Conservation (phyloP, 2,113 vertebrate species). For the Centropus bengalensis region DNA sequence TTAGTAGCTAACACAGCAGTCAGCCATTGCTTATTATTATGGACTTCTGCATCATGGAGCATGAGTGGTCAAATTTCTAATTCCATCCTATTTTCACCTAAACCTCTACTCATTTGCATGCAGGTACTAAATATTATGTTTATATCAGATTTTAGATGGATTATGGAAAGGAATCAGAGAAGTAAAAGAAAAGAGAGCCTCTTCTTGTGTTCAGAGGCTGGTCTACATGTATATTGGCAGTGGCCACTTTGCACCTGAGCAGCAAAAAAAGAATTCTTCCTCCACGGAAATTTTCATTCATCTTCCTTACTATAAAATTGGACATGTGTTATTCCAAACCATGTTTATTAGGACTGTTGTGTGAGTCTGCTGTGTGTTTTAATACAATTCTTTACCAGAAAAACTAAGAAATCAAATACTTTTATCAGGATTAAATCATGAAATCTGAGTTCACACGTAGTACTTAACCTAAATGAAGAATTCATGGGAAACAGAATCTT, state of each 20-base stretch:
- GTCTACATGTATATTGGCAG: neutral
- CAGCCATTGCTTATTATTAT: neutral
- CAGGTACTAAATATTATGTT: neutral
- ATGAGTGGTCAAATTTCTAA: neutral
- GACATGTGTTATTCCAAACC: neutral
- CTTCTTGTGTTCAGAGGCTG: neutral
- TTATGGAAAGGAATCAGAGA: neutral
- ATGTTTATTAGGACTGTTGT: neutral
- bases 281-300: neutral
- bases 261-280: neutral
- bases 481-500: slow-evolving; percentile 51
- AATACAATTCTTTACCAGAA: neutral
- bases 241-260: neutral
- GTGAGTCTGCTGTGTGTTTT: neutral
- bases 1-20: neutral
- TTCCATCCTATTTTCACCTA: neutral
- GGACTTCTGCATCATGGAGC: neutral
- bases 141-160: neutral
- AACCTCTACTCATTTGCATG: neutral
- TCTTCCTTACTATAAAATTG: neutral
- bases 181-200: neutral
- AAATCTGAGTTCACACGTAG: slow-evolving; percentile 52
- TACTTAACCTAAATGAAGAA: slow-evolving; percentile 69
- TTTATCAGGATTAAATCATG: slow-evolving; percentile 13
- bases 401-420: slow-evolving; percentile 32